Conservation (phyloP, 2,797 vertebrate genomes). For the Rachycentron canadum region DNA sequence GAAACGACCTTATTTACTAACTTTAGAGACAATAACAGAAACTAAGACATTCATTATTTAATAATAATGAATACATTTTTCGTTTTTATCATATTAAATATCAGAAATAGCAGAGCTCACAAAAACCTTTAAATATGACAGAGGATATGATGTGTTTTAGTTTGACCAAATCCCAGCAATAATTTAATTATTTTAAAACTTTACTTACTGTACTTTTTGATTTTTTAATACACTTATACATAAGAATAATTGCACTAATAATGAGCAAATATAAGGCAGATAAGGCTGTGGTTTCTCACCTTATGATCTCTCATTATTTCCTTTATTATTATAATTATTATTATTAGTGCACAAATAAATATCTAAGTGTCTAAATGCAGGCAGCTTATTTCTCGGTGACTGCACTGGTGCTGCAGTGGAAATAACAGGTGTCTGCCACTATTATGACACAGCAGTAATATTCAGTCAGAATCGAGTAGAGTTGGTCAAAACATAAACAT, state of each 20-base stretch:
- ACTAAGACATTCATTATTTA: background rate
- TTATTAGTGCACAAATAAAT: background rate
- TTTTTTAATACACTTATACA: background rate
- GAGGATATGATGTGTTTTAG: background rate
- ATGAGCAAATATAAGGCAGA: background rate
- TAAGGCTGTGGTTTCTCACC: background rate
- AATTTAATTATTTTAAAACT: background rate
- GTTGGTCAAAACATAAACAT: slow-evolving; percentile 6
- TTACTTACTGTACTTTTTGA: background rate
- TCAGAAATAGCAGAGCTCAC: background rate
- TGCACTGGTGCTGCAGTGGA: slow-evolving; percentile 2
- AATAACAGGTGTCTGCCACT: slow-evolving; percentile 32
- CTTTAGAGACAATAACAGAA: background rate
- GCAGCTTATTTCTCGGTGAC: background rate
- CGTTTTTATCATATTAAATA: background rate
- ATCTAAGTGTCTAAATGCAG: background rate
- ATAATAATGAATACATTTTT: background rate
- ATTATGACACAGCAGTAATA: slow-evolving; percentile 29
- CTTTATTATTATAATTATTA: background rate
- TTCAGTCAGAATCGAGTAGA: slow-evolving; percentile 25
- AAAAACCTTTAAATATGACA: background rate
- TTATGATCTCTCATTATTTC: background rate
- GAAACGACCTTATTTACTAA: slow-evolving; percentile 15
- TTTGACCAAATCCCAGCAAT: background rate
- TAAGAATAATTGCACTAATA: background rate